Percentiles rank a stretch among this genome's conserved stretches.
These are phyloP conservation scores for Stomatorhinus ivindoensis DNA, from an alignment of 2,113 vertebrate species.

Conservation along the genomic window DNA sequence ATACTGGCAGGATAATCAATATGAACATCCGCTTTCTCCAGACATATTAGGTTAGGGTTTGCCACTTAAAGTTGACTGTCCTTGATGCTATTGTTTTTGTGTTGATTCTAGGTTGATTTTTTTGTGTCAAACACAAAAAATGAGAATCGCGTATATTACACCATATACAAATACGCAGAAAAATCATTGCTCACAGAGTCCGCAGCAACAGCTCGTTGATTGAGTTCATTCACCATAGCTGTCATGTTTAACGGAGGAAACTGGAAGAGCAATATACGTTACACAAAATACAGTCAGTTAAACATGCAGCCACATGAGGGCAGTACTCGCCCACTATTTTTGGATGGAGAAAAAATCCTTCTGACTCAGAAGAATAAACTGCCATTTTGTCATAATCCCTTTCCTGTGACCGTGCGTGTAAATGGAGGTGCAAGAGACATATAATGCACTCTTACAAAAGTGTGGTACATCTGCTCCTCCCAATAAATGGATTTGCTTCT, in stretches of 20 bases:
- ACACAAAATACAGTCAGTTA: background rate
- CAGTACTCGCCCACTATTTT: background rate
- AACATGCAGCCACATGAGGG: background rate
- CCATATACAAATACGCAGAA: background rate
- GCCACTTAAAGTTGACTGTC: background rate
- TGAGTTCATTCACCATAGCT: background rate
- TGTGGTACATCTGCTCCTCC: background rate
- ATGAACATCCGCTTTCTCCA: background rate
- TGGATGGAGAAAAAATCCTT: background rate
- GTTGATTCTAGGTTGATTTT: background rate
- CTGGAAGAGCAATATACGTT: background rate
- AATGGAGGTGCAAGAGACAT: background rate
- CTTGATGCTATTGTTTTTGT: background rate
- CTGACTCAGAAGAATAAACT: background rate
- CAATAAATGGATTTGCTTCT: background rate
- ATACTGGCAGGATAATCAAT: background rate
- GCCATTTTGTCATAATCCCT: constrained; percentile 10
- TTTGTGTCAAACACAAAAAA: background rate
- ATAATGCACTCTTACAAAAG: background rate
- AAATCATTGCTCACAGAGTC: background rate
- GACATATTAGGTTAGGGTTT: background rate
- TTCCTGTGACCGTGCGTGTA: background rate
- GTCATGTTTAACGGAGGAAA: background rate
- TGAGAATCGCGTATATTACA: background rate
- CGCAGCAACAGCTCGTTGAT: background rate